Conservation (phyloP, 2,888 invertebrate genomes). For the Ariolimax columbianus region DNA sequence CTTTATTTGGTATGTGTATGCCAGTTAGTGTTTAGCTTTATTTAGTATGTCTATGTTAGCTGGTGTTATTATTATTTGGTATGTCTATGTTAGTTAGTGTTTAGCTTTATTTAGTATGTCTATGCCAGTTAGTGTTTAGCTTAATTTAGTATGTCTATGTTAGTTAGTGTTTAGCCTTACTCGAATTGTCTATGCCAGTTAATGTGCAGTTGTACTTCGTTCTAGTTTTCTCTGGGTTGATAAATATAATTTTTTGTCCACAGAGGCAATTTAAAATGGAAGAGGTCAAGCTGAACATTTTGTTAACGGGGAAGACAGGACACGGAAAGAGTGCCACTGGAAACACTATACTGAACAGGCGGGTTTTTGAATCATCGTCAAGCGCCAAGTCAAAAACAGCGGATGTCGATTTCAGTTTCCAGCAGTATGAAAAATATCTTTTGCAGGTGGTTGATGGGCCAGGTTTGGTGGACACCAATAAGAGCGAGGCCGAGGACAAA, state of each 20-base stretch:
- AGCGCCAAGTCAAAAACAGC: background rate
- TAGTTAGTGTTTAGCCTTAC: too few relatives aligned
- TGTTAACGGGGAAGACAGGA: slow-evolving; percentile 15
- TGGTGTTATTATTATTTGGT: too few relatives aligned
- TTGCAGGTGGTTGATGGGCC: background rate
- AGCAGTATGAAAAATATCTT: background rate
- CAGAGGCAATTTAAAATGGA: background rate
- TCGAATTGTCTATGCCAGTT: too few relatives aligned
- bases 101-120: too few relatives aligned
- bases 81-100: too few relatives aligned
- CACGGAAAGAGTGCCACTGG: slow-evolving; percentile 11
- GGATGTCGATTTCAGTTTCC: background rate
- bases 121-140: too few relatives aligned
- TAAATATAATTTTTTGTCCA: background rate
- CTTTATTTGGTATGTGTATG: too few relatives aligned
- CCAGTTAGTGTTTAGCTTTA: too few relatives aligned
- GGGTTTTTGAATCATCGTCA: background rate
- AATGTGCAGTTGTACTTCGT: too few relatives aligned
- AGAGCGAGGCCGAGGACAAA: background rate
- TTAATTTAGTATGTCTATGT: too few relatives aligned
- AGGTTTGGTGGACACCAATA: background rate
- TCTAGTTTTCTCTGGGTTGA: too few relatives aligned
- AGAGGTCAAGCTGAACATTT: background rate
- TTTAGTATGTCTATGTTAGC: too few relatives aligned
- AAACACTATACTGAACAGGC: background rate